These are phyloP conservation scores for Sebastes steindachneri DNA, from an alignment of 2,797 vertebrate species.

Conservation along the genomic window DNA sequence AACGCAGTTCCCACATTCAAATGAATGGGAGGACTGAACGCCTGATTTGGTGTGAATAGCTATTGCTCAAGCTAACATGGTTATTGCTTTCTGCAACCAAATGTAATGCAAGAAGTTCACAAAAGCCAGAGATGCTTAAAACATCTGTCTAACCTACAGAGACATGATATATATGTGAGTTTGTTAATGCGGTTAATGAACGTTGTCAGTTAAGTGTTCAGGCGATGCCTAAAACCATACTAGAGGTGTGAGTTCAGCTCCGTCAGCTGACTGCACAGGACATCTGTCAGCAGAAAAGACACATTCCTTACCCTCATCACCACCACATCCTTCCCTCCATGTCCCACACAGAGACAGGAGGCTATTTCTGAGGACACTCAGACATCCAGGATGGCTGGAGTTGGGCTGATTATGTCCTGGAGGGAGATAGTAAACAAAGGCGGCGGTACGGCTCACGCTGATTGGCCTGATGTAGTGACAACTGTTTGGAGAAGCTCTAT, in stretches of 20 bases:
- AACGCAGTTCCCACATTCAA: no score
- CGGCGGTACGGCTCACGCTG: conserved; percentile 29
- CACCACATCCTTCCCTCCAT: conserved; percentile 80
- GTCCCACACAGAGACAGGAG: conserved; percentile 39
- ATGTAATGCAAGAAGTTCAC: no score
- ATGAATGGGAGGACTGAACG: no score
- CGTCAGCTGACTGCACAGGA: conserved; percentile 63
- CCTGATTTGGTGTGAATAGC: background rate
- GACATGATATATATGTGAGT: background rate
- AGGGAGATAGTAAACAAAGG: conserved; percentile 68
- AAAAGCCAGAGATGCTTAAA: background rate
- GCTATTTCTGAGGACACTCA: conserved; percentile 64
- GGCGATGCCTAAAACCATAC: background rate
- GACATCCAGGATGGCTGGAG: conserved; percentile 67
- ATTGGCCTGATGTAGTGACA: conserved; percentile 28
- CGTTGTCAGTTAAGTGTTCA: background rate
- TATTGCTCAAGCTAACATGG: background rate
- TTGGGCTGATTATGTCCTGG: conserved; percentile 61
- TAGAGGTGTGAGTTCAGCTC: conserved; percentile 34
- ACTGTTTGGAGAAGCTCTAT: conserved; percentile 28
- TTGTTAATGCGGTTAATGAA: conserved; percentile 14
- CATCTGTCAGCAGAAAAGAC: conserved; percentile 77
- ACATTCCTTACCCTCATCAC: conserved; percentile 63
- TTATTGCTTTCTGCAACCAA: no score
- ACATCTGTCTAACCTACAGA: background rate